Conservation (phyloP, 2,888 invertebrate species). For the Tridacna gigas region DNA sequence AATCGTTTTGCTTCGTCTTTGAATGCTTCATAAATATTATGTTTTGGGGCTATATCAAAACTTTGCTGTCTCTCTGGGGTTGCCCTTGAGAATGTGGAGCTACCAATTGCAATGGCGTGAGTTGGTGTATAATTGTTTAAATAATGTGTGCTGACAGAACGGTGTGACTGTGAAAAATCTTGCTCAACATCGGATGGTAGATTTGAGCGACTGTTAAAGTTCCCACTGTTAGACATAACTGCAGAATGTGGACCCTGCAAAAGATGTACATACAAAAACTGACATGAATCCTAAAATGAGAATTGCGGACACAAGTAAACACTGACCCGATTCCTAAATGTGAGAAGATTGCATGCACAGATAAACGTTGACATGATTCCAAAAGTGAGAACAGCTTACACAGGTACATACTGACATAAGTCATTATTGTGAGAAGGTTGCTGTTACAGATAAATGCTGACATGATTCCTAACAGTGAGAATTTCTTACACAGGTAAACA, state of each 20-base stretch:
- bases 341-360: too few species aligned
- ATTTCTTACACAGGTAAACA: too few species aligned
- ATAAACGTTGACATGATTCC: too few species aligned
- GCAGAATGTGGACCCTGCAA: background rate
- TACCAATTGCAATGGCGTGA: constrained; percentile 41
- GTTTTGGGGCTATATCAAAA: constrained; percentile 52
- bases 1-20: constrained; percentile 54
- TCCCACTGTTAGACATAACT: constrained; percentile 15
- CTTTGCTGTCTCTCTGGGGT: background rate
- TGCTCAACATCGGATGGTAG: constrained; percentile 22
- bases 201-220: background rate
- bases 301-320: too few species aligned
- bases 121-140: constrained; percentile 28
- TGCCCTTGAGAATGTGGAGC: constrained; percentile 22
- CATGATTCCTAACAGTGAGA: too few species aligned
- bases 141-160: constrained; percentile 8
- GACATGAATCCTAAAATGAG: too few species aligned
- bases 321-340: too few species aligned
- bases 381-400: too few species aligned
- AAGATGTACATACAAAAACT: too few species aligned
- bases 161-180: background rate
- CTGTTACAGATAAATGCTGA: too few species aligned
- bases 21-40: constrained; percentile 43
- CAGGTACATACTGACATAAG: too few species aligned
- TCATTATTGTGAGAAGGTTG: too few species aligned